Evolutionary conservation across 2,888 invertebrate genomes (phyloP).

Genomic region (Lacanobia wlatinum): DNA sequence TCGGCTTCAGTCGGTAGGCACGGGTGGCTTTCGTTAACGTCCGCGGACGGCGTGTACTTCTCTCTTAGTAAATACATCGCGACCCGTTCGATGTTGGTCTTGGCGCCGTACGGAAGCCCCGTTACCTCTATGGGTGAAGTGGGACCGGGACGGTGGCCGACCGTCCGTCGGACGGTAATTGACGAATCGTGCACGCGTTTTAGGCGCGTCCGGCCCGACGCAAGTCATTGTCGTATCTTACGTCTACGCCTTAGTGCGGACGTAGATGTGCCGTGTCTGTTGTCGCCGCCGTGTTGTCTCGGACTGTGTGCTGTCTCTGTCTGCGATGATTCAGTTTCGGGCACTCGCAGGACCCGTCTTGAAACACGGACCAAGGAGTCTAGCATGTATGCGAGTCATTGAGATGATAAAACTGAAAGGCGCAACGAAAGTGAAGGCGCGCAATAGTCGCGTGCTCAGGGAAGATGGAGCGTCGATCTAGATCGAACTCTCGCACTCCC

Average conservation of each 20-base stretch:
- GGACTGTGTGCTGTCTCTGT: slow-evolving; percentile 81
- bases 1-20: background rate
- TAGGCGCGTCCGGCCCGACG: slow-evolving; percentile 75
- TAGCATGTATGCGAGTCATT: slow-evolving; percentile 93
- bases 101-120: slow-evolving; percentile 74
- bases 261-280: slow-evolving; percentile 73
- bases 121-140: too few species aligned
- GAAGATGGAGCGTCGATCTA: slow-evolving; percentile 84
- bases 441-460: slow-evolving; percentile 77
- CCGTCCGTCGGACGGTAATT: slow-evolving; percentile 61
- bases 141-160: background rate
- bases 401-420: slow-evolving; percentile 91
- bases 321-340: slow-evolving; percentile 83
- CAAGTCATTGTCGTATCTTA: slow-evolving; percentile 70
- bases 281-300: slow-evolving; percentile 72
- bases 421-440: slow-evolving; percentile 92
- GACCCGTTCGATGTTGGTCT: slow-evolving; percentile 87
- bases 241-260: slow-evolving; percentile 74
- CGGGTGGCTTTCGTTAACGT: slow-evolving; percentile 1
- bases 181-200: slow-evolving; percentile 70
- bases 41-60: slow-evolving; percentile 71
- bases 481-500: slow-evolving; percentile 89
- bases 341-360: slow-evolving; percentile 93
- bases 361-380: slow-evolving; percentile 84
- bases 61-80: slow-evolving; percentile 88